Percentiles rank a stretch among this genome's conserved stretches.
phyloP scores from a whole-genome alignment of 2,113 vertebrate species.

The Crypturellus undulatus region DNA sequence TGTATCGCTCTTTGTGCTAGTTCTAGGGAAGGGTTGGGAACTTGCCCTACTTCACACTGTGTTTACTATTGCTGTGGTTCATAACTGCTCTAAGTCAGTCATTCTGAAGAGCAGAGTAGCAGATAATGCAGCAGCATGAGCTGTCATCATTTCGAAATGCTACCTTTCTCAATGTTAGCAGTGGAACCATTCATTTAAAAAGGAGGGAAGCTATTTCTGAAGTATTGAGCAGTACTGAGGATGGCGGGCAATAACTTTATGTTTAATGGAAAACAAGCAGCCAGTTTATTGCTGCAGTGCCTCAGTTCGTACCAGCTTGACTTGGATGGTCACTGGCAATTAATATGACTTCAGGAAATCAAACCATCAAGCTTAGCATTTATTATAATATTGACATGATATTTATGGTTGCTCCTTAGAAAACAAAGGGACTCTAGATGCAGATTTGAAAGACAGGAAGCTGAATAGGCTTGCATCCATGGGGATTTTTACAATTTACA shows the following conservation, averaged over 20 bases:
- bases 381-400: not conserved
- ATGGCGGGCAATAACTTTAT: not conserved
- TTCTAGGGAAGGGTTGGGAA: not conserved
- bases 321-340: not conserved
- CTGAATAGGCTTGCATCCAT: not conserved
- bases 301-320: not conserved
- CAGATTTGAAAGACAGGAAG: not conserved
- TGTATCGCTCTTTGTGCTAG: not conserved
- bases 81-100: not conserved
- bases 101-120: not conserved
- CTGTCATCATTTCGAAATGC: not conserved
- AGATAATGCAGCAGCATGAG: constrained; percentile 11
- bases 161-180: not conserved
- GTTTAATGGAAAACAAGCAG: not conserved
- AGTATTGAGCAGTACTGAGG: not conserved
- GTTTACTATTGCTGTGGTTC: not conserved
- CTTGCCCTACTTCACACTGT: constrained; percentile 21
- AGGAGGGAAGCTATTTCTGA: not conserved
- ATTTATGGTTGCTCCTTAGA: not conserved
- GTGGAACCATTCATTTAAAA: not conserved
- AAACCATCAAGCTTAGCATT: not conserved
- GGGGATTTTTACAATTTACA: not conserved
- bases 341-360: not conserved
- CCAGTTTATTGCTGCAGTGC: not conserved
- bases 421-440: not conserved